A percentile compares a stretch with the other conserved stretches of the same genome.
Conservation (phyloP, 2,113 vertebrate species). For the Spheniscus mendiculus region DNA sequence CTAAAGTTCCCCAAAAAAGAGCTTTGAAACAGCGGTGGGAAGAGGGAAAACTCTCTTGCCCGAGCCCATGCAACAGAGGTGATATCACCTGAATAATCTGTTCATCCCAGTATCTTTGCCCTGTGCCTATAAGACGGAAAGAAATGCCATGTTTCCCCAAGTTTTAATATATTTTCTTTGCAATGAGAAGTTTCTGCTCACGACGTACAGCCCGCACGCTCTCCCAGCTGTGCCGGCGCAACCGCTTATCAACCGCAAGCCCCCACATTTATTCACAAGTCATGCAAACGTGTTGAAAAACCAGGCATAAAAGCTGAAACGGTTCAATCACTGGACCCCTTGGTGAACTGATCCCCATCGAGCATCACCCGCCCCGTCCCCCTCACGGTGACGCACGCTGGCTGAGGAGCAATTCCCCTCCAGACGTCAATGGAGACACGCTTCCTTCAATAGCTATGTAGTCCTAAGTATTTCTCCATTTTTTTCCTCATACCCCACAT, state of each 20-base stretch:
- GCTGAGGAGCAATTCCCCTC: background rate
- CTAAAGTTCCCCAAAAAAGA: background rate
- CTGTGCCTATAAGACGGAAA: background rate
- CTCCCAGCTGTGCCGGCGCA: background rate
- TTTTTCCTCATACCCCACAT: background rate
- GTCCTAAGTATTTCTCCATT: background rate
- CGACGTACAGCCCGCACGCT: fast-evolving
- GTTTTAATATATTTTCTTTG: background rate
- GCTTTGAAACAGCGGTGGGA: fast-evolving
- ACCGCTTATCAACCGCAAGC: fast-evolving
- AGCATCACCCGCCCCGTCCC: background rate
- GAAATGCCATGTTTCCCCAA: fast-evolving
- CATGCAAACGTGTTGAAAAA: background rate
- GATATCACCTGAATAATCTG: background rate
- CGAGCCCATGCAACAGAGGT: background rate
- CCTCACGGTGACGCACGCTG: fast-evolving
- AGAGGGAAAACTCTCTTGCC: background rate
- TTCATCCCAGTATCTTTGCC: background rate
- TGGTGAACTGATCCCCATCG: fast-evolving
- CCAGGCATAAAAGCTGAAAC: background rate
- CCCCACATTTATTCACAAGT: fast-evolving
- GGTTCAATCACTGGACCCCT: fast-evolving
- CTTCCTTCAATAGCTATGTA: background rate
- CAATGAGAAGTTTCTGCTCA: background rate
- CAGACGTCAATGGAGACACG: background rate